Conservation (phyloP, 2,888 invertebrate species). For the Stenchaetothrips biformis region DNA sequence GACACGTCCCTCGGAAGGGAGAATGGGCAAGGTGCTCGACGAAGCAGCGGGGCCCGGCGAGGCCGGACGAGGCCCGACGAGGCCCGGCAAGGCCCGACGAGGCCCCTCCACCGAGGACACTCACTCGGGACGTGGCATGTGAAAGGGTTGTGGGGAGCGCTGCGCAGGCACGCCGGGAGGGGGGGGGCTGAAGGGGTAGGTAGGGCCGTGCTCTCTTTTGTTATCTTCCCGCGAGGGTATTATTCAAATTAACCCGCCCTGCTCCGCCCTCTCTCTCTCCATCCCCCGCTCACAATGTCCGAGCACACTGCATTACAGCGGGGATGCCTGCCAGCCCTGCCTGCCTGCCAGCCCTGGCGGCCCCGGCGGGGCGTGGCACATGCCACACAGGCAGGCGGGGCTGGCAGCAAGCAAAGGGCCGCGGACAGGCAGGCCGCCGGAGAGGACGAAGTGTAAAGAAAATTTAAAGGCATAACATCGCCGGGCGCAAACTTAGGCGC, state of each 20-base stretch:
- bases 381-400: neutral
- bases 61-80: neutral
- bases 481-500: neutral
- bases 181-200: neutral
- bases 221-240: constrained; percentile 9
- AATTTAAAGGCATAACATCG: neutral
- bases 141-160: neutral
- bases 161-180: neutral
- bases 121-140: neutral
- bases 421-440: neutral
- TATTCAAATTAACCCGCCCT: constrained; percentile 16
- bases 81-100: no score
- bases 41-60: neutral
- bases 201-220: neutral
- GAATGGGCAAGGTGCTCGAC: neutral
- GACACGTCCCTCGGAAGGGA: neutral
- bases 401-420: neutral
- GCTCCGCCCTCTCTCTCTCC: neutral
- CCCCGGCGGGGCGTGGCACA: neutral
- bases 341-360: neutral
- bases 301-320: neutral
- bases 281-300: neutral
- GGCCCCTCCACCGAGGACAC: no score
- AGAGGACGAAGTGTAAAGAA: neutral
- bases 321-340: no score